Evolutionary conservation across 2,888 invertebrate genomes (phyloP).

Genomic region (Iselma pallidipennis): DNA sequence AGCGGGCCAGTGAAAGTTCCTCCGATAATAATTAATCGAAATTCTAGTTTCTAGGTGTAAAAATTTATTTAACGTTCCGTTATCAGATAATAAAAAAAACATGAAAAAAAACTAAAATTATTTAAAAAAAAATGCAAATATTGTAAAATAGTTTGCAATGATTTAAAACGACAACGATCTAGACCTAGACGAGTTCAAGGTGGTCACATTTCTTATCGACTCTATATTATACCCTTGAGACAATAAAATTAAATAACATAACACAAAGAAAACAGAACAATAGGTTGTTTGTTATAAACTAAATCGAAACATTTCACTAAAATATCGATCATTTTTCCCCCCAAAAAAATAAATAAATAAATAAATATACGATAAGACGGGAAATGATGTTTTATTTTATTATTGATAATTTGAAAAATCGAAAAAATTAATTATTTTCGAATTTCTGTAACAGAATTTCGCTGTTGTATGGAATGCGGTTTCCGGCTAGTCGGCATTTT

Average conservation of each 20-base stretch:
- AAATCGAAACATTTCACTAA: not conserved
- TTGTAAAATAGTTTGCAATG: not conserved
- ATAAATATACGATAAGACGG: too few species aligned
- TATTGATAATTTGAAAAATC: not conserved
- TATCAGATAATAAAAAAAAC: not conserved
- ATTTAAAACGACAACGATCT: not conserved
- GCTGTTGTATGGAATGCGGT: not conserved
- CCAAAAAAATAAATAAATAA: too few species aligned
- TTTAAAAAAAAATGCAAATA: not conserved
- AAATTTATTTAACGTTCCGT: not conserved
- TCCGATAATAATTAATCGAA: not conserved
- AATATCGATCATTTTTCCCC: not conserved
- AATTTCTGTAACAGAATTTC: not conserved
- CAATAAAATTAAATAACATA: not conserved
- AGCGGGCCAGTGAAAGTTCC: not conserved
- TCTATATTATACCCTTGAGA: not conserved
- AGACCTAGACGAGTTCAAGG: not conserved
- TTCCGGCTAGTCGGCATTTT: not conserved
- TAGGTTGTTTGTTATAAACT: not conserved
- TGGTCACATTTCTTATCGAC: not conserved
- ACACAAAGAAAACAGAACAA: not conserved
- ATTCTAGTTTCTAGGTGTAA: not conserved
- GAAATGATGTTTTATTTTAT: too few species aligned
- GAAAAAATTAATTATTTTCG: too few species aligned
- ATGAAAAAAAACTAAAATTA: too few species aligned